A percentile compares a stretch with the other conserved stretches of the same genome.
phyloP scores from a whole-genome alignment of 2,888 invertebrate species.

The Halocaridina rubra region DNA sequence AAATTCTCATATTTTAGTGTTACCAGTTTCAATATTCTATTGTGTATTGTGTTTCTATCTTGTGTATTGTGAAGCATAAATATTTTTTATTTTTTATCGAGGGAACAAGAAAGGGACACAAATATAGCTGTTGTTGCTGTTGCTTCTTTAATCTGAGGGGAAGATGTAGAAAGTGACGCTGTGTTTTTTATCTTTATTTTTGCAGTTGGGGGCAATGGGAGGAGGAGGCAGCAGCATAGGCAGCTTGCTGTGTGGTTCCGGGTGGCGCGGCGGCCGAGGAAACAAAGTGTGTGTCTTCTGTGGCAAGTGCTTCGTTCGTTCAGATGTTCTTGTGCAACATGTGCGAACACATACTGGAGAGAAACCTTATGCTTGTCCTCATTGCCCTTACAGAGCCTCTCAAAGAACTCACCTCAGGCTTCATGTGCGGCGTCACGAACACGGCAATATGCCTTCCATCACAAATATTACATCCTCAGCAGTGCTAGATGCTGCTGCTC shows the following conservation, averaged over 20 bases:
- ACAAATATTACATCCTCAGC: background rate
- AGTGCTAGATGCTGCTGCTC: background rate
- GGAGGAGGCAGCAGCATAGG: slow-evolving; percentile 39
- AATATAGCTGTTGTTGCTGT: no score
- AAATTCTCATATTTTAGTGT: no score
- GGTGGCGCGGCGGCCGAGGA: slow-evolving; percentile 40
- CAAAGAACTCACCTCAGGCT: slow-evolving; percentile 49
- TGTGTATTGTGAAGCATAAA: no score
- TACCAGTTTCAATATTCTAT: no score
- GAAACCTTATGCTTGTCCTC: slow-evolving; percentile 55
- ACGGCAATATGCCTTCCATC: background rate
- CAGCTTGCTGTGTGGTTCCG: slow-evolving; percentile 23
- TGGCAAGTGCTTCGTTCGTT: slow-evolving; percentile 45
- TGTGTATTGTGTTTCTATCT: no score
- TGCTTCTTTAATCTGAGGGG: no score
- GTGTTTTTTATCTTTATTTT: slow-evolving; percentile 25
- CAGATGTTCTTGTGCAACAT: slow-evolving; percentile 48
- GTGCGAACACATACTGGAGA: slow-evolving; percentile 48
- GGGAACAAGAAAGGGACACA: no score
- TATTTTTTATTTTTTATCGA: no score
- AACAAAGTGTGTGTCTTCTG: slow-evolving; percentile 47
- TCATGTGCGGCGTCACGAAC: slow-evolving; percentile 25
- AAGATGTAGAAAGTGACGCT: slow-evolving; percentile 5
- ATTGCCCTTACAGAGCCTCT: slow-evolving; percentile 54
- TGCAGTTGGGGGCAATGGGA: slow-evolving; percentile 11